Conservation (phyloP, 2,888 invertebrate genomes). For the Drosophila atroscutellata region DNA sequence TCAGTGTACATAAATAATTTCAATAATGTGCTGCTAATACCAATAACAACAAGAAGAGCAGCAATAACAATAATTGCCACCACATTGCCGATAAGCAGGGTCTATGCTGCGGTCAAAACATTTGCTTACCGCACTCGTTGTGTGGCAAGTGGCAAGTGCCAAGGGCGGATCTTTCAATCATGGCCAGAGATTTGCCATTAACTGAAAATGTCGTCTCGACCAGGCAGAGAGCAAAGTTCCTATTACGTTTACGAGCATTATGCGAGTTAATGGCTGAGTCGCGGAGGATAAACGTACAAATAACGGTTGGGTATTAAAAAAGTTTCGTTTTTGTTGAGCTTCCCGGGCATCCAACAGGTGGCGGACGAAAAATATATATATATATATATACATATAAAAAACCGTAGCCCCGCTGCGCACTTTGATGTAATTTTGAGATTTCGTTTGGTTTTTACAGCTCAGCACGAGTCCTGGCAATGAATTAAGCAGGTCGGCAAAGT, state of each 20-base stretch:
- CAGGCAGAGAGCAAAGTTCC: conserved; percentile 39
- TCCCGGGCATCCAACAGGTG: conserved; percentile 20
- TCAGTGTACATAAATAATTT: conserved; percentile 62
- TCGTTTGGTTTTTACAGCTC: conserved; percentile 23
- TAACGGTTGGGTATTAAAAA: conserved; percentile 59
- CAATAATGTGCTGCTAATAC: conserved; percentile 74
- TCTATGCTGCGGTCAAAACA: conserved; percentile 54
- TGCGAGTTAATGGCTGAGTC: conserved; percentile 43
- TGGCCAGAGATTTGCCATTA: conserved; percentile 45
- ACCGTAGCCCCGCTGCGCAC: conserved; percentile 2
- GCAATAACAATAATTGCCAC: conserved; percentile 36
- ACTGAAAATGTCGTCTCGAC: conserved; percentile 29
- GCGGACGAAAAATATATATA: not conserved
- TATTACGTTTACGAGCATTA: conserved; percentile 55
- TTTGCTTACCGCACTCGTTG: conserved; percentile 28
- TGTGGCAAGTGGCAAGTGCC: conserved; percentile 1
- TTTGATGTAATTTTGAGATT: conserved; percentile 27
- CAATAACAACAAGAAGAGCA: conserved; percentile 32
- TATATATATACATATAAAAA: not conserved
- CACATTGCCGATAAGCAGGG: conserved; percentile 30
- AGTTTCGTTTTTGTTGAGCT: conserved; percentile 40
- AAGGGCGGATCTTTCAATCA: conserved; percentile 59
- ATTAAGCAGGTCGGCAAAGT: conserved; percentile 34
- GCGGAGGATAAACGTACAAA: conserved; percentile 14
- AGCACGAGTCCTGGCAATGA: conserved; percentile 15